phyloP scores from a whole-genome alignment of 2,888 invertebrate genomes.

The Dimorphilus gyrociliatus region DNA sequence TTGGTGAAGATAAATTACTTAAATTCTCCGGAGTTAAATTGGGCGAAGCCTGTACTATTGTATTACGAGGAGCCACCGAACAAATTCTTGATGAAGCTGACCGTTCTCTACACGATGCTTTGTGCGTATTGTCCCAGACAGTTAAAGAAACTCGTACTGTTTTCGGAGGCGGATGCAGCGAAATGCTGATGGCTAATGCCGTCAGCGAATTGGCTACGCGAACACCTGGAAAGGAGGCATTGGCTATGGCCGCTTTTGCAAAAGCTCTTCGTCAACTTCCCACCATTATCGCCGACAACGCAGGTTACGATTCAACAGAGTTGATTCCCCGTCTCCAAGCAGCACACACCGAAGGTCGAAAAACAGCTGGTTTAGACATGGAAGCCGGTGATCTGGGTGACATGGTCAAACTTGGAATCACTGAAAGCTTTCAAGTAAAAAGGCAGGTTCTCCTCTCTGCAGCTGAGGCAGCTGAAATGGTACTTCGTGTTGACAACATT shows the following conservation, averaged over 20 bases:
- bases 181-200: constrained; percentile 91
- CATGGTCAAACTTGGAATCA: constrained; percentile 77
- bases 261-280: constrained; percentile 68
- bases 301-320: constrained; percentile 66
- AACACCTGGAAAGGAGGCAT: constrained; percentile 88
- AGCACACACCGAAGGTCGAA: constrained; percentile 63
- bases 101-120: constrained; percentile 88
- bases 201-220: constrained; percentile 63
- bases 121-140: constrained; percentile 88
- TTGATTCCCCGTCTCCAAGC: constrained; percentile 71
- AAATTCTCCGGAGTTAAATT: constrained; percentile 84
- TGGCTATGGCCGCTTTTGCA: constrained; percentile 89
- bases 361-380: constrained; percentile 51
- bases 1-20: constrained; percentile 86
- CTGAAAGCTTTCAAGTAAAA: constrained; percentile 93
- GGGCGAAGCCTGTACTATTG: constrained; percentile 90
- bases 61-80: constrained; percentile 91
- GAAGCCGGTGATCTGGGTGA: constrained; percentile 58
- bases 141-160: constrained; percentile 80
- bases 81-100: constrained; percentile 98
- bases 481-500: constrained; percentile 91
- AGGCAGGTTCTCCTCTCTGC: constrained; percentile 84
- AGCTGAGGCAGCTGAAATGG: constrained; percentile 95
- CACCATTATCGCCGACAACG: constrained; percentile 92
- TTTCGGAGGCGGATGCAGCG: constrained; percentile 81